phyloP scores from a whole-genome alignment of 1,140 invertebrate genomes.

The Parapsyche elsis region DNA sequence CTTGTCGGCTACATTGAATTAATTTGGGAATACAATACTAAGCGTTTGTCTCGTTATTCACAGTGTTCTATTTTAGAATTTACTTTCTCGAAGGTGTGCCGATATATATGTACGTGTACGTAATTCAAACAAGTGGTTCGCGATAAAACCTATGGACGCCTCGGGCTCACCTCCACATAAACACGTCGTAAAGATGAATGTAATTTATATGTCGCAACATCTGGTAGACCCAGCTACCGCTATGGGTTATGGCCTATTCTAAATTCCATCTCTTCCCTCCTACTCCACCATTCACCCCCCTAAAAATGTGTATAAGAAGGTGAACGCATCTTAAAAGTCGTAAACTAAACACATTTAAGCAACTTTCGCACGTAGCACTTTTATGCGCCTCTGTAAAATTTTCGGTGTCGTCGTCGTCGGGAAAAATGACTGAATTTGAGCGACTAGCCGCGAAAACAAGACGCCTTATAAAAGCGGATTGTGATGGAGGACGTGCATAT shows the following conservation, averaged over 20 bases:
- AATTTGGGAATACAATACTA: too few species aligned
- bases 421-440: constrained; percentile 7
- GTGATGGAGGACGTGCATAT: background rate
- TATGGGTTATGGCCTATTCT: background rate
- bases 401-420: background rate
- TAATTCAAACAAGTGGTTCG: constrained; percentile 37
- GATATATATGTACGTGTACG: background rate
- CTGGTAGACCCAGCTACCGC: background rate
- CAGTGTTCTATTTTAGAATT: background rate
- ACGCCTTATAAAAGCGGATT: background rate
- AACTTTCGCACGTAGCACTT: constrained; percentile 22
- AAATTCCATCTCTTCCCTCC: background rate
- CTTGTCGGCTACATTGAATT: too few species aligned
- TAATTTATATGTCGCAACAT: constrained; percentile 34
- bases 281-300: background rate
- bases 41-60: too few species aligned
- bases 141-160: background rate
- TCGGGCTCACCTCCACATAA: constrained; percentile 27
- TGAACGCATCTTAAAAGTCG: constrained; percentile 16
- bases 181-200: constrained; percentile 35
- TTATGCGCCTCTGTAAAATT: constrained; percentile 17
- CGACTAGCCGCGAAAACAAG: background rate
- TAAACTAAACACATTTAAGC: constrained; percentile 21
- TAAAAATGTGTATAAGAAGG: background rate
- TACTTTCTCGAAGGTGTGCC: background rate